phyloP scores from a whole-genome alignment of 2,113 vertebrate genomes.

The Thryonomys swinderianus region DNA sequence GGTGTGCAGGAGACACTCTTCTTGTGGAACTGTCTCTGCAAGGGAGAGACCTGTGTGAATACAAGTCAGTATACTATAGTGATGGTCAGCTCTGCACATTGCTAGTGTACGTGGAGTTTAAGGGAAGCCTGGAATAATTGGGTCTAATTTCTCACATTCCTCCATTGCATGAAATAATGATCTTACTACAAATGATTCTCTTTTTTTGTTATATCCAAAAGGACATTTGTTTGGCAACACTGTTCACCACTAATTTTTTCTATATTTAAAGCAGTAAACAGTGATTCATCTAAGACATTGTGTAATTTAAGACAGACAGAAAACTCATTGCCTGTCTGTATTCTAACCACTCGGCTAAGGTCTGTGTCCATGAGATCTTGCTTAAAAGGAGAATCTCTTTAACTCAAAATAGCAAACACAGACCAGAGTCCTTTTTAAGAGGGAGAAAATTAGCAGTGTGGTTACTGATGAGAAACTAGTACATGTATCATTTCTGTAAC shows the following conservation, averaged over 20 bases:
- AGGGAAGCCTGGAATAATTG: background rate
- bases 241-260: constrained; percentile 20
- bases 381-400: constrained; percentile 30
- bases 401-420: background rate
- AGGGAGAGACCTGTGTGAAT: background rate
- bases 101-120: rapidly evolving
- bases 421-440: constrained; percentile 41
- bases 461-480: constrained; percentile 51
- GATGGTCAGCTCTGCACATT: background rate
- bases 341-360: background rate
- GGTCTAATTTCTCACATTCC: background rate
- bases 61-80: background rate
- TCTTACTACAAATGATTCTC: background rate
- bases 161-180: background rate
- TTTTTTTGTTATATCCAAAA: constrained; percentile 18
- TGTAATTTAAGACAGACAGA: constrained; percentile 25
- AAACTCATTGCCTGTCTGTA: background rate
- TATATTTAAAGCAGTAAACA: constrained; percentile 45
- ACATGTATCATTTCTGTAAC: constrained; percentile 7
- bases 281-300: constrained; percentile 21
- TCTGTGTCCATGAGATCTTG: background rate
- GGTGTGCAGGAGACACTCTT: background rate
- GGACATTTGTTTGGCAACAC: constrained; percentile 5
- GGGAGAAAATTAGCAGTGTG: constrained; percentile 48
- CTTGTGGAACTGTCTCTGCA: background rate